Percentiles rank a stretch among this genome's conserved stretches.
Evolutionary conservation across 2,888 invertebrate species (phyloP).

Genomic region (Sesia bembeciformis): DNA sequence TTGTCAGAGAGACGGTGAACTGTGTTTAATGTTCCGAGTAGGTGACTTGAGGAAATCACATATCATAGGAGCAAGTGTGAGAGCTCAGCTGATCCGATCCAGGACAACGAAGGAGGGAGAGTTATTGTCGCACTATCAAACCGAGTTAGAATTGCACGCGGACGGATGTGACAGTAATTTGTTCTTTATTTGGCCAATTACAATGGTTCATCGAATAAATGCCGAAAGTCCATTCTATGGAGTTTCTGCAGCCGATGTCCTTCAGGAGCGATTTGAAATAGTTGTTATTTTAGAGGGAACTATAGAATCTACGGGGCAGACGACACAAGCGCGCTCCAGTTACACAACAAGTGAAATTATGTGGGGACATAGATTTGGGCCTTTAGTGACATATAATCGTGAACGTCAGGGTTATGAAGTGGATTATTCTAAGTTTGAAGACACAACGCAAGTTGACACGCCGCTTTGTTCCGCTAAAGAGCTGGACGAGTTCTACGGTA

Average conservation of each 20-base stretch:
- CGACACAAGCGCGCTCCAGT: constrained; percentile 83
- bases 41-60: constrained; percentile 93
- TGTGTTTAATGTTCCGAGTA: constrained; percentile 90
- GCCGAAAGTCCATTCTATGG: constrained; percentile 88
- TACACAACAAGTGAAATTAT: constrained; percentile 85
- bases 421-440: constrained; percentile 88
- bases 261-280: constrained; percentile 86
- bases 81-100: constrained; percentile 87
- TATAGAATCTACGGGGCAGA: constrained; percentile 86
- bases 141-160: constrained; percentile 79
- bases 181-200: constrained; percentile 96
- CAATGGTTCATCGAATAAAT: constrained; percentile 90
- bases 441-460: constrained; percentile 84
- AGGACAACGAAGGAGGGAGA: constrained; percentile 92
- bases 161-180: constrained; percentile 88
- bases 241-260: constrained; percentile 86
- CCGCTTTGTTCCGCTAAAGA: constrained; percentile 83
- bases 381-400: constrained; percentile 83
- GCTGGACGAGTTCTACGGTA: constrained; percentile 77
- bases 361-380: constrained; percentile 87
- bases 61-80: constrained; percentile 90
- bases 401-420: constrained; percentile 84
- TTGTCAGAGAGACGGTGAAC: constrained; percentile 86
- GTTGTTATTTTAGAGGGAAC: constrained; percentile 89
- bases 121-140: constrained; percentile 85